Percentiles rank a stretch among this genome's conserved stretches.
These are phyloP conservation scores for Zeugodacus cucurbitae DNA, from an alignment of 1,140 invertebrate genomes.

Conservation along the genomic window DNA sequence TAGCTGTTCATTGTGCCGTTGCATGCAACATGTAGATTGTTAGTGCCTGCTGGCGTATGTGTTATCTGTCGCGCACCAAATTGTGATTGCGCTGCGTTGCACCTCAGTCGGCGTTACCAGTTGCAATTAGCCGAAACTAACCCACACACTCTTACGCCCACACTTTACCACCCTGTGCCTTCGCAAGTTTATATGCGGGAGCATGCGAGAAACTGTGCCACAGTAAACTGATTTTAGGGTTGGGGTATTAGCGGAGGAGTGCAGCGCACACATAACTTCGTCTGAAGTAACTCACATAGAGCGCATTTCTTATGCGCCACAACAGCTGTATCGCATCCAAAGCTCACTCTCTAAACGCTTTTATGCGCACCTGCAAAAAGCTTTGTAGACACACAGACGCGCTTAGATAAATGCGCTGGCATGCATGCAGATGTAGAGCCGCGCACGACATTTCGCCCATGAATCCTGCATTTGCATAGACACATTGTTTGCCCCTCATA, in stretches of 20 bases:
- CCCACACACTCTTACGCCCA: neutral
- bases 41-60: neutral
- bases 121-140: neutral
- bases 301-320: neutral
- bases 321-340: neutral
- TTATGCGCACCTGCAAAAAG: too few species aligned
- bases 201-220: neutral
- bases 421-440: neutral
- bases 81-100: neutral
- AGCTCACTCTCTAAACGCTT: neutral
- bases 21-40: slow-evolving; percentile 6
- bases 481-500: neutral
- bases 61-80: slow-evolving; percentile 6
- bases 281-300: too few species aligned
- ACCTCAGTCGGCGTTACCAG: neutral
- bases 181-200: neutral
- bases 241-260: neutral
- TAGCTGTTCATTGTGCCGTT: neutral
- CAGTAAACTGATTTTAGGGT: neutral
- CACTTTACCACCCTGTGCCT: neutral
- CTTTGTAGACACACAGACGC: neutral
- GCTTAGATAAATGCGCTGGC: neutral
- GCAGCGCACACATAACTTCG: too few species aligned
- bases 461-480: neutral
- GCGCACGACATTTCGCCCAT: neutral